These are phyloP conservation scores for Pterois miles DNA, from an alignment of 2,797 vertebrate species.

Conservation along the genomic window DNA sequence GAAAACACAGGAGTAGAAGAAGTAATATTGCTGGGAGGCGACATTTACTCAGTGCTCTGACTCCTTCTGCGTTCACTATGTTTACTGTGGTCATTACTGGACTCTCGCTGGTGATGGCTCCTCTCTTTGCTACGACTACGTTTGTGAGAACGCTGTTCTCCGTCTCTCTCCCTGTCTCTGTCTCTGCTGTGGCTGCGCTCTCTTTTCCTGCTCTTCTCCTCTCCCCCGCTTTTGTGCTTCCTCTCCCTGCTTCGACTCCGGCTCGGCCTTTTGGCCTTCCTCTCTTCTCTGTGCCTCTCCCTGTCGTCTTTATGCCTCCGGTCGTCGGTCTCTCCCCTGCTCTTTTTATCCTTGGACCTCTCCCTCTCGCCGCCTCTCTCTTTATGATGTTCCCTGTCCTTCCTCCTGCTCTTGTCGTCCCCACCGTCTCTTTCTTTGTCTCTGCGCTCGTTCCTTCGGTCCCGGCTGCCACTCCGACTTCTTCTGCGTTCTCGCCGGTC, in stretches of 20 bases:
- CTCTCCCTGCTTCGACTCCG: slow-evolving; percentile 90
- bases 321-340: slow-evolving; percentile 87
- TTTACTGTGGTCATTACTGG: slow-evolving; percentile 88
- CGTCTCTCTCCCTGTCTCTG: slow-evolving; percentile 82
- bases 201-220: slow-evolving; percentile 89
- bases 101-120: slow-evolving; percentile 89
- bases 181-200: slow-evolving; percentile 91
- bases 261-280: slow-evolving; percentile 89
- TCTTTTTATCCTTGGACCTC: slow-evolving; percentile 92
- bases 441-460: slow-evolving; percentile 88
- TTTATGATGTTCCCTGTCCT: slow-evolving; percentile 93
- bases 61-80: slow-evolving; percentile 86
- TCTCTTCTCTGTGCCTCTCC: slow-evolving; percentile 90
- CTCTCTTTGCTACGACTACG: slow-evolving; percentile 91
- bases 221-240: slow-evolving; percentile 86
- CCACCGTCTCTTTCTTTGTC: slow-evolving; percentile 87
- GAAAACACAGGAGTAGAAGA: slow-evolving; percentile 51
- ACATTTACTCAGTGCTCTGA: slow-evolving; percentile 86
- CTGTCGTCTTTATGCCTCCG: slow-evolving; percentile 87
- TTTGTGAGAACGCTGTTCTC: slow-evolving; percentile 87
- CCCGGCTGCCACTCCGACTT: slow-evolving; percentile 89
- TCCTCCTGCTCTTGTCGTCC: slow-evolving; percentile 81
- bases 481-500: slow-evolving; percentile 90
- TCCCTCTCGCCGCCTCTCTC: slow-evolving; percentile 89
- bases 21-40: slow-evolving; percentile 49